Conservation (phyloP, 2,888 invertebrate genomes). For the Automeris io region DNA sequence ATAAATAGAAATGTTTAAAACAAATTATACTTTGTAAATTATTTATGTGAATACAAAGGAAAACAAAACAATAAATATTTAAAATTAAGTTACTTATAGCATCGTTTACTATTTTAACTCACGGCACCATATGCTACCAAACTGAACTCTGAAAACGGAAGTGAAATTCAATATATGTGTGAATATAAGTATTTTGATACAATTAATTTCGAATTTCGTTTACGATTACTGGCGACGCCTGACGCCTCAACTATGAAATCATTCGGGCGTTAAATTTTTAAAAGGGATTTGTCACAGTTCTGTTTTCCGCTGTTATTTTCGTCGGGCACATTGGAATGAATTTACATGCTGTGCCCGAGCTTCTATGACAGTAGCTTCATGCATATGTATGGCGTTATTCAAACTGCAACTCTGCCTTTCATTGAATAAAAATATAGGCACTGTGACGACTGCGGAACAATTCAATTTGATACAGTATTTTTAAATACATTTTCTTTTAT, state of each 20-base stretch:
- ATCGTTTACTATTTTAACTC: too few species aligned
- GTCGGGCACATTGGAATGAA: constrained; percentile 49
- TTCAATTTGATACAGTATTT: constrained; percentile 9
- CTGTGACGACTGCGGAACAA: constrained; percentile 20
- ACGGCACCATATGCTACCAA: background rate
- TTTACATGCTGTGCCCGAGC: constrained; percentile 53
- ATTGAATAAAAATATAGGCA: constrained; percentile 54
- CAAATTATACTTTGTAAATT: too few species aligned
- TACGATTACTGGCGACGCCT: constrained; percentile 10
- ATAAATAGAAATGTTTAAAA: too few species aligned
- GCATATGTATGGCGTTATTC: constrained; percentile 67
- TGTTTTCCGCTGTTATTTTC: constrained; percentile 54
- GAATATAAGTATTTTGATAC: background rate
- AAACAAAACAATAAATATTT: too few species aligned
- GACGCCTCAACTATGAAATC: constrained; percentile 16
- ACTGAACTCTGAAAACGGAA: background rate
- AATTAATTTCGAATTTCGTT: constrained; percentile 4
- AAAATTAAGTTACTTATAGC: too few species aligned
- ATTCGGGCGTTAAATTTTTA: constrained; percentile 36
- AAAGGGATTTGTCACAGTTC: constrained; percentile 46
- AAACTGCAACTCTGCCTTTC: constrained; percentile 58
- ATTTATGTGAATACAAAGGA: too few species aligned
- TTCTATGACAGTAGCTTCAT: constrained; percentile 48
- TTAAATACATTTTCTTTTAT: constrained; percentile 13
- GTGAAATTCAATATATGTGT: background rate